Evolutionary conservation across 2,888 invertebrate species (phyloP).

Genomic region (Hecatera dysodea): DNA sequence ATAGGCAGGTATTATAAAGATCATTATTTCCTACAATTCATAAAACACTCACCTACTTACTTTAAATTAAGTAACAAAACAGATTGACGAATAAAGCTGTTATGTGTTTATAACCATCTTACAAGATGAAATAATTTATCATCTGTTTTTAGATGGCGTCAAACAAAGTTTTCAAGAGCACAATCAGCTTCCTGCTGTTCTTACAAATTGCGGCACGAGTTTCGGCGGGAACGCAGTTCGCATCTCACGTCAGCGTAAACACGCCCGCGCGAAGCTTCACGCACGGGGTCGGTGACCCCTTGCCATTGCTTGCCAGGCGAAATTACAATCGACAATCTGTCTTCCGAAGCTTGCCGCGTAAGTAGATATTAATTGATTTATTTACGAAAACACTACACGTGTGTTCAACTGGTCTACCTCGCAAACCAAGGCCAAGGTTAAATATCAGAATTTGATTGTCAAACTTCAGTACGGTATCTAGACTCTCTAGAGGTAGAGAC

Average conservation of each 20-base stretch:
- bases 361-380: constrained; percentile 48
- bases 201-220: constrained; percentile 68
- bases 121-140: too few species aligned
- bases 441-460: neutral
- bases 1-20: too few species aligned
- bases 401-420: neutral
- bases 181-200: constrained; percentile 67
- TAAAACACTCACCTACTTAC: too few species aligned
- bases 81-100: too few species aligned
- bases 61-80: too few species aligned
- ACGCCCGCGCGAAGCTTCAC: constrained; percentile 86
- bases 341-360: constrained; percentile 74
- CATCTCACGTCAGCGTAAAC: constrained; percentile 86
- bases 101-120: too few species aligned
- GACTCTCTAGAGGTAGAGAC: too few species aligned
- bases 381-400: neutral
- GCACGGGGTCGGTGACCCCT: constrained; percentile 87
- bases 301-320: constrained; percentile 69
- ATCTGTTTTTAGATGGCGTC: constrained; percentile 68
- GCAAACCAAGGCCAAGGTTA: neutral
- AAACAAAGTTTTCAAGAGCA: constrained; percentile 45
- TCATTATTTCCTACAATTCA: too few species aligned
- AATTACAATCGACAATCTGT: constrained; percentile 65
- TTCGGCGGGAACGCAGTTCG: constrained; percentile 79
- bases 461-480: too few species aligned